These are phyloP conservation scores for Mustelus asterias DNA, from an alignment of 2,113 vertebrate species.

Conservation along the genomic window DNA sequence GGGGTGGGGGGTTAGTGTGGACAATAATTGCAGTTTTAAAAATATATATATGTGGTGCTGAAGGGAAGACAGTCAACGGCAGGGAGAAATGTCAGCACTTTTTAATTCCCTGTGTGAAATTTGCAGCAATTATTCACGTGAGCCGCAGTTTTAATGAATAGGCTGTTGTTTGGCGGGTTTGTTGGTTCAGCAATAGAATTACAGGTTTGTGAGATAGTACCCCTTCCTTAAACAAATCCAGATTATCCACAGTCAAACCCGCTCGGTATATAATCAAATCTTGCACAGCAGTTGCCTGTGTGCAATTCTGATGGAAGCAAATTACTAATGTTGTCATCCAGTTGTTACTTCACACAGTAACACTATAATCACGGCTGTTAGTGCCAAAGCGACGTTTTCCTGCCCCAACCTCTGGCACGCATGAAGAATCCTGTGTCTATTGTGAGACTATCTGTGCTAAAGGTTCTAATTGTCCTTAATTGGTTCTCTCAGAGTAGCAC, in stretches of 20 bases:
- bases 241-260: not conserved
- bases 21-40: not conserved
- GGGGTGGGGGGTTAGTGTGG: no score
- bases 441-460: not conserved
- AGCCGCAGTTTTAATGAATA: not conserved
- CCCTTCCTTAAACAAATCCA: not conserved
- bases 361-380: not conserved
- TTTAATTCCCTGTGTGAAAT: slow-evolving; percentile 11
- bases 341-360: no score
- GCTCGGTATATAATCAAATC: not conserved
- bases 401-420: not conserved
- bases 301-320: not conserved
- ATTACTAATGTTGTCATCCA: not conserved
- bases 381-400: not conserved
- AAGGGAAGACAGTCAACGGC: not conserved
- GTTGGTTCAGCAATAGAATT: slow-evolving; percentile 31
- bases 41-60: not conserved
- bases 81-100: not conserved
- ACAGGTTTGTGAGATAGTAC: not conserved
- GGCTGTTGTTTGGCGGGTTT: not conserved
- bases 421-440: not conserved
- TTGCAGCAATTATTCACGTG: not conserved
- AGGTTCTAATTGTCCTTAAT: not conserved
- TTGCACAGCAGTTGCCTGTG: not conserved
- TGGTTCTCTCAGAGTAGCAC: not conserved